Evolutionary conservation across 2,113 vertebrate species (phyloP), one percentile per base, ranked within the genome.

Genomic region (Catharus fuscescens): DNA sequence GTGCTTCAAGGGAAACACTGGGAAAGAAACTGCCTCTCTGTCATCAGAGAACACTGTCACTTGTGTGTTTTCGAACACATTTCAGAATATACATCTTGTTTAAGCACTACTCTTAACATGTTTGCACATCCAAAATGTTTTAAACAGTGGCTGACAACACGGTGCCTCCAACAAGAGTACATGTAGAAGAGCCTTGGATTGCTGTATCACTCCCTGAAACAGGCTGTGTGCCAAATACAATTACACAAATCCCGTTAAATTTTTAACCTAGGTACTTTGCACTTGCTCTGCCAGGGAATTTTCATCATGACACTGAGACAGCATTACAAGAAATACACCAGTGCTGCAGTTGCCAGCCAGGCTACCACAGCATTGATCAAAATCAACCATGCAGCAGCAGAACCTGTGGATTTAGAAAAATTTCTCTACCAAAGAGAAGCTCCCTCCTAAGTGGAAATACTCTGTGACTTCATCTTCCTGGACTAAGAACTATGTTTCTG

Each of bases 61-160:
- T 65, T 15, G 4, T 8, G 24, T 73, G 71, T 50, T 93, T 95
- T 32, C 0, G 0, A 83, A 80, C 32, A 20, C 10, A 1, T 90
- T 88, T 80, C 80, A 61, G 50, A 86, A 86, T 60, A 87, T 8
- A 38, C 50, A 38, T 38, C 61, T 72, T 89, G 47, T 62, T 88
- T 73, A 92, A 77, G 47, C 9, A 38, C 32, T 79, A 31, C 12
- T 86, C 44, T 79, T 90, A 94, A 59, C 61, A n/a, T 19, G 53
- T 86, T 78, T 57, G 71, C 79, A 84, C 80, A 90, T 77, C 45
- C 69, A 76, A 91, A 93, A 92, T 73, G 61, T 90, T 96, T 88
- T 82, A 92, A 85, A 89, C 80, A 88, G 65, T 53, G 88, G 88
- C 79, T 90, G 60, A 97, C 93, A 72, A 67, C 34, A 89, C 0